Conservation (phyloP, 2,113 vertebrate genomes). For the Megaptera novaeangliae region DNA sequence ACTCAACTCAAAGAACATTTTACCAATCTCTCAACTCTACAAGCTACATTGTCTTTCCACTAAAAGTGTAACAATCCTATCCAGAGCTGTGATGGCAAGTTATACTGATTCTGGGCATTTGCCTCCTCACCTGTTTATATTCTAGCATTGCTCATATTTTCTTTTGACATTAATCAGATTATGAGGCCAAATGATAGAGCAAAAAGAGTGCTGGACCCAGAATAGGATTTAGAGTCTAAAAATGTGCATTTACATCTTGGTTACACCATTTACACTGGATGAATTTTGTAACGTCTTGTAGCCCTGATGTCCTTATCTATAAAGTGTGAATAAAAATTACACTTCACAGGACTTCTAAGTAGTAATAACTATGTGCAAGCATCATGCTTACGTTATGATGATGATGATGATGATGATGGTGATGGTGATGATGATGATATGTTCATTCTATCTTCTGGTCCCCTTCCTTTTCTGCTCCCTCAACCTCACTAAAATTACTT, state of each 20-base stretch:
- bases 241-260: neutral
- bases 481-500: neutral
- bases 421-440: neutral
- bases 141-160: neutral
- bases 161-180: conserved; percentile 3
- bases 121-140: neutral
- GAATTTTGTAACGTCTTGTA: neutral
- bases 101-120: neutral
- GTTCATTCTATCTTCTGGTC: neutral
- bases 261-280: neutral
- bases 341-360: neutral
- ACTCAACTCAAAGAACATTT: conserved; percentile 2
- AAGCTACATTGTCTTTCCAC: neutral
- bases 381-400: neutral
- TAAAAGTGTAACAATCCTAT: neutral
- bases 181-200: neutral
- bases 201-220: neutral
- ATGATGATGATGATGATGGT: neutral
- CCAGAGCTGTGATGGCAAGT: neutral
- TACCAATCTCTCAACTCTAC: neutral
- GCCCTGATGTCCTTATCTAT: neutral
- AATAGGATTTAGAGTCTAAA: neutral
- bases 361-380: neutral
- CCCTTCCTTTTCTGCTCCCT: neutral
- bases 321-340: neutral